These are phyloP conservation scores for Adineta ricciae DNA, from an alignment of 2,888 invertebrate genomes.

Conservation along the genomic window DNA sequence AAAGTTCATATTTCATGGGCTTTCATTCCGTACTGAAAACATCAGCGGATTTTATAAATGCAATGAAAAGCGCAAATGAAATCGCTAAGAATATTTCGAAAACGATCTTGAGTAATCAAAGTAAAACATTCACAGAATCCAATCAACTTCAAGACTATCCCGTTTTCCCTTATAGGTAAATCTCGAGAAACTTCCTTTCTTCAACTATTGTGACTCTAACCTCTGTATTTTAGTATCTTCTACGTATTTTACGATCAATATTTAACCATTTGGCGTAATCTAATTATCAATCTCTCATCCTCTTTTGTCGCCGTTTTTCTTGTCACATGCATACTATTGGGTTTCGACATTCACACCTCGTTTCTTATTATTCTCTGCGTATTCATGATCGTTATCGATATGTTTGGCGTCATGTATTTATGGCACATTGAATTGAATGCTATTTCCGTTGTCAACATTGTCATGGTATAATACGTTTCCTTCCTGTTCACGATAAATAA, in stretches of 20 bases:
- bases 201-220: too few species aligned
- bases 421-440: slow-evolving; percentile 86
- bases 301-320: slow-evolving; percentile 84
- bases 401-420: slow-evolving; percentile 81
- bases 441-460: slow-evolving; percentile 81
- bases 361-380: slow-evolving; percentile 65
- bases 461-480: slow-evolving; percentile 70
- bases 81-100: slow-evolving; percentile 66
- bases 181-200: not conserved
- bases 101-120: slow-evolving; percentile 58
- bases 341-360: slow-evolving; percentile 71
- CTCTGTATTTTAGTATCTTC: slow-evolving; percentile 9
- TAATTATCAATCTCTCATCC: slow-evolving; percentile 71
- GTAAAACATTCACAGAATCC: not conserved
- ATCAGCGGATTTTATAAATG: slow-evolving; percentile 71
- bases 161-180: slow-evolving; percentile 74
- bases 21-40: slow-evolving; percentile 72
- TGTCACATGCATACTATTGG: slow-evolving; percentile 73
- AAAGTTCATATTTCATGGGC: slow-evolving; percentile 75
- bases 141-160: slow-evolving; percentile 52
- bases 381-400: slow-evolving; percentile 66
- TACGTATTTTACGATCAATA: slow-evolving; percentile 85
- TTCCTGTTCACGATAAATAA: too few species aligned
- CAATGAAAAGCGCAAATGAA: slow-evolving; percentile 65
- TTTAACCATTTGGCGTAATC: slow-evolving; percentile 72